phyloP scores from a whole-genome alignment of 2,888 invertebrate genomes.

The Plebejus argus region DNA sequence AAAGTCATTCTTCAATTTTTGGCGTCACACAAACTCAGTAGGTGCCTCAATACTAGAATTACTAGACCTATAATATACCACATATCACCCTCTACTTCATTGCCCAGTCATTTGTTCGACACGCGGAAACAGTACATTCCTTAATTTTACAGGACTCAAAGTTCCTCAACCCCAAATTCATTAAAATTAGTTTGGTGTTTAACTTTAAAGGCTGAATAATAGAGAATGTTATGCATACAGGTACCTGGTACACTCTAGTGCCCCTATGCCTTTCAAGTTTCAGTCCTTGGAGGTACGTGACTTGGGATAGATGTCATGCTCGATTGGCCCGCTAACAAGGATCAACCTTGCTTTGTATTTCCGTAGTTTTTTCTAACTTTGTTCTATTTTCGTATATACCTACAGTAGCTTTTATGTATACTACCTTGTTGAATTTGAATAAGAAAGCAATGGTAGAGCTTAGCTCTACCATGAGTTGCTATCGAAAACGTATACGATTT shows the following conservation, averaged over 20 bases:
- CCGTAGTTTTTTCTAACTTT: constrained; percentile 3
- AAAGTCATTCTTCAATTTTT: not conserved
- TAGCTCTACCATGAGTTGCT: no score
- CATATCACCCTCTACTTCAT: no score
- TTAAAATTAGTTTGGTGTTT: not conserved
- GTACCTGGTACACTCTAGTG: not conserved
- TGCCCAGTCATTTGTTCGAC: no score
- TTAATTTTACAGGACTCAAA: no score
- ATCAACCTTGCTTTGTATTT: constrained; percentile 4
- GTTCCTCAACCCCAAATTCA: no score
- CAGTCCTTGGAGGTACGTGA: constrained; percentile 14
- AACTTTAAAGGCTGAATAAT: not conserved
- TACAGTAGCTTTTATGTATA: not conserved
- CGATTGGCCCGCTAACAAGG: not conserved
- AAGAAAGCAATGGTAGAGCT: no score
- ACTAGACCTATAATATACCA: no score
- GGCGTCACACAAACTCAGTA: no score
- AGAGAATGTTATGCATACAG: not conserved
- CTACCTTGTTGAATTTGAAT: not conserved
- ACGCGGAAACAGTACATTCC: no score
- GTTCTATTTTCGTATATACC: constrained; percentile 3
- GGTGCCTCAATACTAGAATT: no score
- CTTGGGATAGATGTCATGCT: constrained; percentile 11
- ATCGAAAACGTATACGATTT: no score
- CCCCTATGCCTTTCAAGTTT: constrained; percentile 3